Percentiles rank a stretch among this genome's conserved stretches.
These are phyloP conservation scores for Lonchura striata DNA, from an alignment of 2,113 vertebrate species.

Conservation along the genomic window DNA sequence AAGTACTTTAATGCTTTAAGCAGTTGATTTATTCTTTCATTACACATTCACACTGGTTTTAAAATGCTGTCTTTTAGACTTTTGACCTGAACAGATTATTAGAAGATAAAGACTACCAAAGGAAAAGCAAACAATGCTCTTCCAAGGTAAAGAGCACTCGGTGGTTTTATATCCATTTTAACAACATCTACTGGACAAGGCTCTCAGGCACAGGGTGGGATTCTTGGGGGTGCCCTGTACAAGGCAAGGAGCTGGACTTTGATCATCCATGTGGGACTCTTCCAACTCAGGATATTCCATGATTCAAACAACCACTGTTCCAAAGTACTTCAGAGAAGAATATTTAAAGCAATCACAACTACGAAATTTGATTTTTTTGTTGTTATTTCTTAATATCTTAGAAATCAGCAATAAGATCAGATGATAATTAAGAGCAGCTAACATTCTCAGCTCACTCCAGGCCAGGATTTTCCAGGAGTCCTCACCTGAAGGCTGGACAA, in stretches of 20 bases:
- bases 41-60: not conserved
- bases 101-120: not conserved
- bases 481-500: constrained; percentile 84
- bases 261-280: not conserved
- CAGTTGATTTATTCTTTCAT: not conserved
- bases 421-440: rapidly evolving
- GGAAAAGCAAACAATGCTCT: not conserved
- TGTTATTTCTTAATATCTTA: not conserved
- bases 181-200: not conserved
- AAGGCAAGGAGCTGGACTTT: not conserved
- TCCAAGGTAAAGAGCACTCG: not conserved
- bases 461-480: not conserved
- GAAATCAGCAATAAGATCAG: not conserved
- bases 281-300: not conserved
- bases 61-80: not conserved
- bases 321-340: not conserved
- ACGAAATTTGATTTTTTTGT: too few species aligned
- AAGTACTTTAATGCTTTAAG: not conserved
- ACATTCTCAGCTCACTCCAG: not conserved
- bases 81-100: not conserved
- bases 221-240: not conserved
- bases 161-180: not conserved
- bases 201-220: not conserved
- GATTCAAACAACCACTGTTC: not conserved
- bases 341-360: not conserved